Evolutionary conservation across 2,888 invertebrate genomes (phyloP).

Genomic region (Drosophila parthenogenetica): DNA sequence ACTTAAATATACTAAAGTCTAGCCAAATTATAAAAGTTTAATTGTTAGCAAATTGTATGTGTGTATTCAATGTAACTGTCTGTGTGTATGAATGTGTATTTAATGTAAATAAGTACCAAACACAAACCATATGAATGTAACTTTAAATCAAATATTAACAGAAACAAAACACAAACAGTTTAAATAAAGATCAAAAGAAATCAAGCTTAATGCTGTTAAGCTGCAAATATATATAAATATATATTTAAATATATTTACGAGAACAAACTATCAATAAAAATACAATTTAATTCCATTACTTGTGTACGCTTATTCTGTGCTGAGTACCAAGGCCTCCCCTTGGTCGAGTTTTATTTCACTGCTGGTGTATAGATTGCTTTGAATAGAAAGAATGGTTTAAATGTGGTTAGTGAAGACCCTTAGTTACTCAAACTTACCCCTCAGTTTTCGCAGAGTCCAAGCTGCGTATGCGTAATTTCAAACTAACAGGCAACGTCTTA

Average conservation of each 20-base stretch:
- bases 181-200: constrained; percentile 9
- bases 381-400: background rate
- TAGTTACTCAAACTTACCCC: constrained; percentile 37
- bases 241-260: constrained; percentile 25
- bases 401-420: background rate
- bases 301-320: constrained; percentile 20
- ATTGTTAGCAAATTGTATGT: constrained; percentile 55
- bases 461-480: constrained; percentile 56
- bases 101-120: constrained; percentile 45
- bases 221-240: constrained; percentile 31
- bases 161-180: constrained; percentile 12
- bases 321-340: constrained; percentile 51
- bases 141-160: constrained; percentile 17
- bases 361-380: constrained; percentile 7
- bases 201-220: constrained; percentile 64
- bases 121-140: constrained; percentile 34
- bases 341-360: constrained; percentile 22
- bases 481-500: constrained; percentile 27
- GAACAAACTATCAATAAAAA: constrained; percentile 50
- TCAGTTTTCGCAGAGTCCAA: constrained; percentile 38
- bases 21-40: constrained; percentile 68
- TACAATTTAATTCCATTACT: constrained; percentile 21
- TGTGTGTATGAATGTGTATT: constrained; percentile 44
- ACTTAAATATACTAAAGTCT: constrained; percentile 37
- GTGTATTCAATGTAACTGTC: constrained; percentile 42